phyloP scores from a whole-genome alignment of 1,140 invertebrate species.

The Nilaparvata lugens region DNA sequence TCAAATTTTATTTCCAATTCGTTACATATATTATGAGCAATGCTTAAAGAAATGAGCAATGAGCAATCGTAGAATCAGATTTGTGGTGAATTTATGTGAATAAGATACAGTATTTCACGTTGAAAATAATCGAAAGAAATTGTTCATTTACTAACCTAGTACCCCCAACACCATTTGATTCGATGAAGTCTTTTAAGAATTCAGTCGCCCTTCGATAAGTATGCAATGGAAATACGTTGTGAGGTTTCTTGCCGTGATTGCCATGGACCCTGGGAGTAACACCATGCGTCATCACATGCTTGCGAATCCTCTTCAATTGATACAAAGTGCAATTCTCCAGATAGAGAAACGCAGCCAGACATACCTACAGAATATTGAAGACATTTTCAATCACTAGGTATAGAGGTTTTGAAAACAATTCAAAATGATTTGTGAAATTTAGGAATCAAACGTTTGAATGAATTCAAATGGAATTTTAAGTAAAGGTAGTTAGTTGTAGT shows the following conservation, averaged over 20 bases:
- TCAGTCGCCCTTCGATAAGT: constrained; percentile 66
- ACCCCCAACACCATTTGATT: constrained; percentile 39
- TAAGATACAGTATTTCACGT: no score
- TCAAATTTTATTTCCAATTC: no score
- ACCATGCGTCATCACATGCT: constrained; percentile 67
- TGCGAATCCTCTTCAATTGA: constrained; percentile 64
- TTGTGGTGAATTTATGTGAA: neutral
- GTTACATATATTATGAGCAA: no score
- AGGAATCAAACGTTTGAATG: no score
- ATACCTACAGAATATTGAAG: constrained; percentile 27
- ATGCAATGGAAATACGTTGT: constrained; percentile 68
- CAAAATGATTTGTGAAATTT: no score
- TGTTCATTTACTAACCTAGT: neutral
- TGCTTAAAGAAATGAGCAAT: no score
- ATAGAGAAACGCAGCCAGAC: constrained; percentile 67
- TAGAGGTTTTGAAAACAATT: no score
- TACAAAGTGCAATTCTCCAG: constrained; percentile 72
- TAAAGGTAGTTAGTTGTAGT: no score
- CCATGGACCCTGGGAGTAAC: constrained; percentile 66
- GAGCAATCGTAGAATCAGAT: no score
- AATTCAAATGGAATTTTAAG: no score
- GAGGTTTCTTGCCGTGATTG: constrained; percentile 69
- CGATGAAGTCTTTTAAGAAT: constrained; percentile 60
- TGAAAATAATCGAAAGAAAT: neutral
- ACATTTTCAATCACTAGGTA: no score